Percentiles rank a stretch among this genome's conserved stretches.
Conservation (phyloP, 2,797 vertebrate species). For the Galagoides demidoff region DNA sequence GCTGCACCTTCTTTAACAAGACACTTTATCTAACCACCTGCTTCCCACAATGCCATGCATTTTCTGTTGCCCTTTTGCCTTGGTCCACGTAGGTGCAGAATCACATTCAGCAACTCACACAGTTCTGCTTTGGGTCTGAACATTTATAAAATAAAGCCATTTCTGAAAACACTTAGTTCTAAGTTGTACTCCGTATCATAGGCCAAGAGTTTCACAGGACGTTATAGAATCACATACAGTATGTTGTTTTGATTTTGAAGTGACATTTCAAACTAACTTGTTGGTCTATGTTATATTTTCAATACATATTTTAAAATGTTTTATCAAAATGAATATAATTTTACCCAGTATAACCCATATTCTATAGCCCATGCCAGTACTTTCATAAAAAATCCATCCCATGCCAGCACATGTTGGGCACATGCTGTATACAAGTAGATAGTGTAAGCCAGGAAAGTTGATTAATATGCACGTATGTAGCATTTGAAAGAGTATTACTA, state of each 20-base stretch:
- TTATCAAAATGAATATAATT: neutral
- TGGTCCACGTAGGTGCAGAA: neutral
- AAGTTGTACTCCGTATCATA: neutral
- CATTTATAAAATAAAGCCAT: slow-evolving; percentile 11
- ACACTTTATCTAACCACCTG: neutral
- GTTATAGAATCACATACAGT: neutral
- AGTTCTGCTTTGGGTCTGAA: neutral
- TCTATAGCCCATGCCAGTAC: neutral
- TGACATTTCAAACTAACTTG: neutral
- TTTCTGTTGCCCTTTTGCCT: neutral
- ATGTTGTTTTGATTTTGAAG: slow-evolving; percentile 43
- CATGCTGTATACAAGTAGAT: neutral
- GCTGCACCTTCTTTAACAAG: neutral
- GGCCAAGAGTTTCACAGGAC: neutral
- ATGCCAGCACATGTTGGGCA: neutral
- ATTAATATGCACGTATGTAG: neutral
- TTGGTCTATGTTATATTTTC: neutral
- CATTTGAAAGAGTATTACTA: neutral
- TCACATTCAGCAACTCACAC: neutral
- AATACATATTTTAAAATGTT: neutral
- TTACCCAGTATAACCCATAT: neutral
- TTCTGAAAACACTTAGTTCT: slow-evolving; percentile 3
- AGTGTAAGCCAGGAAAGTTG: neutral
- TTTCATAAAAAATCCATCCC: neutral
- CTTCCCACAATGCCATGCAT: neutral